phyloP scores from a whole-genome alignment of 2,888 invertebrate species.

The Branchellion lobata region DNA sequence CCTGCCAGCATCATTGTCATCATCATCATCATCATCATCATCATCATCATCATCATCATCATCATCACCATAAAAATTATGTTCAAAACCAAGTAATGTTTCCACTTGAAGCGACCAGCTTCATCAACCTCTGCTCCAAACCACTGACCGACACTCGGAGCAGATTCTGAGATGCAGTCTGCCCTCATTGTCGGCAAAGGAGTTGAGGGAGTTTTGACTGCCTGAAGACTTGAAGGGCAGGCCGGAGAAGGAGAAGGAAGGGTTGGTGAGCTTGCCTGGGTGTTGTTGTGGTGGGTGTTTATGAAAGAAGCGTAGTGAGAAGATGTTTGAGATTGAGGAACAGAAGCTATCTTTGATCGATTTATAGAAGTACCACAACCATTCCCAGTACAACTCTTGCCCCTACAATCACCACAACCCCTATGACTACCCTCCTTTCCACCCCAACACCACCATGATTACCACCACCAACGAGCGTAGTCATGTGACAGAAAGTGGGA shows the following conservation, averaged over 20 bases:
- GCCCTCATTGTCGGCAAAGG: constrained; percentile 68
- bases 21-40: not conserved
- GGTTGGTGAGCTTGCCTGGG: too few relatives aligned
- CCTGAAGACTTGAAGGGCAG: constrained; percentile 54
- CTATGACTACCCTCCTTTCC: not conserved
- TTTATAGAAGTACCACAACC: too few relatives aligned
- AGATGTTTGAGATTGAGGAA: too few relatives aligned
- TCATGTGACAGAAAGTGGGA: constrained; percentile 79
- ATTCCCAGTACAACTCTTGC: too few relatives aligned
- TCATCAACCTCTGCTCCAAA: too few relatives aligned
- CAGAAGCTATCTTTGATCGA: too few relatives aligned
- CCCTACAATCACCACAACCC: not conserved
- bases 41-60: not conserved
- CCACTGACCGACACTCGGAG: constrained; percentile 59
- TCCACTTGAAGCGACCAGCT: too few relatives aligned
- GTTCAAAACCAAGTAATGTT: too few relatives aligned
- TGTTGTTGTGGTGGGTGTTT: too few relatives aligned
- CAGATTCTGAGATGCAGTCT: constrained; percentile 66
- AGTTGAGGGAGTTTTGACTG: constrained; percentile 66
- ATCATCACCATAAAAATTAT: not conserved
- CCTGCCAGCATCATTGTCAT: too few relatives aligned
- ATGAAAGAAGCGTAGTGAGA: too few relatives aligned
- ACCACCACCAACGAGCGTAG: constrained; percentile 67
- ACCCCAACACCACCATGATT: not conserved
- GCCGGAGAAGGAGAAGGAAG: too few relatives aligned